Evolutionary conservation across 2,888 invertebrate species (phyloP).

Genomic region (Melanotus villosus): DNA sequence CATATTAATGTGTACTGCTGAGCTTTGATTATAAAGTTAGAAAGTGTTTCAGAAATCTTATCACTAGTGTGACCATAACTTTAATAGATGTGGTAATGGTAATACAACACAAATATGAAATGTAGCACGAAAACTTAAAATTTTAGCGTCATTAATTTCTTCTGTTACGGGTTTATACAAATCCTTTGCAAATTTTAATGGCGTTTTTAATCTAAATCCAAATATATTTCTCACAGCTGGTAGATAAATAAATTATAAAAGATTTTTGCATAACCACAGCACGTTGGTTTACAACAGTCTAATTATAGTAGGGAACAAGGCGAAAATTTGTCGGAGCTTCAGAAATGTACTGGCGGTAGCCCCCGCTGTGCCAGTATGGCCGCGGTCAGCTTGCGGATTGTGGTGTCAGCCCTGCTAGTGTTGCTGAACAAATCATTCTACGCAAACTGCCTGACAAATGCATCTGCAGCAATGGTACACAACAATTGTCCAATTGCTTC

Average conservation of each 20-base stretch:
- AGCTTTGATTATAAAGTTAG: too few relatives aligned
- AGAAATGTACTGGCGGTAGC: conserved; percentile 5
- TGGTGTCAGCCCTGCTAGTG: conserved; percentile 55
- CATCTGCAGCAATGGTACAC: conserved; percentile 58
- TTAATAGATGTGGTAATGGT: too few relatives aligned
- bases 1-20: too few relatives aligned
- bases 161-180: too few relatives aligned
- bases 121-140: too few relatives aligned
- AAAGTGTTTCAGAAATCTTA: too few relatives aligned
- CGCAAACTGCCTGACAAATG: conserved; percentile 57
- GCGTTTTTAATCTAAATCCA: too few relatives aligned
- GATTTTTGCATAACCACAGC: conserved; percentile 3
- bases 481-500: conserved; percentile 60
- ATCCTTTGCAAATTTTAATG: too few relatives aligned
- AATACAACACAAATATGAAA: too few relatives aligned
- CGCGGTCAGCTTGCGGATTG: conserved; percentile 53
- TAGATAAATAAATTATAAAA: not conserved
- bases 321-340: not conserved
- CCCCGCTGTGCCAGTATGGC: conserved; percentile 15
- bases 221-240: too few relatives aligned
- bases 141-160: too few relatives aligned
- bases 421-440: conserved; percentile 58
- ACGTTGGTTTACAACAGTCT: conserved; percentile 8
- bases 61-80: too few relatives aligned
- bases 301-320: conserved; percentile 5